A percentile compares a stretch with the other conserved stretches of the same genome.
Evolutionary conservation across 1,140 invertebrate species (phyloP).

Genomic region (Sipha flava): DNA sequence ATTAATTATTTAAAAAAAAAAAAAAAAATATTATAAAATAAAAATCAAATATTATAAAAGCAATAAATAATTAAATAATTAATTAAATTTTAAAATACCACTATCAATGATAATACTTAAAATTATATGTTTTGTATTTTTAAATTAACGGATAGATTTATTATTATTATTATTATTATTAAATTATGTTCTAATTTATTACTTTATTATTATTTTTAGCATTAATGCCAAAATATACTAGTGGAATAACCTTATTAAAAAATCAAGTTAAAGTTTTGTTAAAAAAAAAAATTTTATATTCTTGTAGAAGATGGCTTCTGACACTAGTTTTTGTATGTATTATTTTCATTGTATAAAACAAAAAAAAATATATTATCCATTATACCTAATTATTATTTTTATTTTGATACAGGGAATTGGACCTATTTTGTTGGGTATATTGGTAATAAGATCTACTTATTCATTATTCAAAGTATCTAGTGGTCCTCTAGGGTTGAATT

Average conservation of each 20-base stretch:
- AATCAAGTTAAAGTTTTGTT: constrained; percentile 38
- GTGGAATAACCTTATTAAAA: constrained; percentile 32
- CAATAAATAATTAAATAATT: too few species aligned
- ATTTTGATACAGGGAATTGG: background rate
- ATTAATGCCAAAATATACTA: constrained; percentile 25
- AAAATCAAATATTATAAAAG: too few species aligned
- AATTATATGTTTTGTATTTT: too few species aligned
- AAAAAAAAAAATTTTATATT: constrained; percentile 35
- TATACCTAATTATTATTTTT: background rate
- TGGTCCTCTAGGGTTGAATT: background rate
- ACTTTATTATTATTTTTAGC: constrained; percentile 27
- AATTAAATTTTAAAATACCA: too few species aligned
- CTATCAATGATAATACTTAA: too few species aligned
- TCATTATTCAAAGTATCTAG: background rate
- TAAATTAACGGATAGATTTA: too few species aligned
- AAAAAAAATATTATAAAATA: too few species aligned
- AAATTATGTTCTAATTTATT: background rate
- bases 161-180: background rate
- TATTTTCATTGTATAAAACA: background rate
- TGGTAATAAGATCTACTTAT: background rate
- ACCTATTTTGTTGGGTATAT: background rate
- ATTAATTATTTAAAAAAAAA: too few species aligned
- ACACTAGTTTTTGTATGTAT: constrained; percentile 32
- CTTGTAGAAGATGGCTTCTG: constrained; percentile 10
- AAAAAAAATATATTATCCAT: background rate